These are phyloP conservation scores for Pristionchus japonicus DNA, from an alignment of 2,888 invertebrate species.

Conservation along the genomic window DNA sequence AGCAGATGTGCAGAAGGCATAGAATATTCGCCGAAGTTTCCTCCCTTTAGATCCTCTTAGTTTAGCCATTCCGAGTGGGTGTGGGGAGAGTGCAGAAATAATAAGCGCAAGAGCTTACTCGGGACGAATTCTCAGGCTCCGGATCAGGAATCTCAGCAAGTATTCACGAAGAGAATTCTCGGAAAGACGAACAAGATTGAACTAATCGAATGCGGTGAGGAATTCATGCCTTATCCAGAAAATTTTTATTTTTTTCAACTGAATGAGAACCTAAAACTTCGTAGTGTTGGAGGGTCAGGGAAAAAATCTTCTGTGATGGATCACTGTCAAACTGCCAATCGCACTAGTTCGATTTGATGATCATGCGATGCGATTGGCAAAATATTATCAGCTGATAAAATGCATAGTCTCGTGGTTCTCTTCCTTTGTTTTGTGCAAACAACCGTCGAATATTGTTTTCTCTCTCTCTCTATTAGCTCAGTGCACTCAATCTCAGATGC, in stretches of 20 bases:
- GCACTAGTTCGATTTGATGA: too few relatives aligned
- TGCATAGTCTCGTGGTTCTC: not conserved
- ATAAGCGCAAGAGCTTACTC: not conserved
- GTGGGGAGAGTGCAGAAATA: slow-evolving; percentile 16
- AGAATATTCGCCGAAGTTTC: too few relatives aligned
- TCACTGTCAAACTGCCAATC: too few relatives aligned
- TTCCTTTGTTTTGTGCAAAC: not conserved
- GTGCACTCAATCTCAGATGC: slow-evolving; percentile 24
- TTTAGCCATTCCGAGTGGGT: not conserved
- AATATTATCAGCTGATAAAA: not conserved
- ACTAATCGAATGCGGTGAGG: slow-evolving; percentile 40
- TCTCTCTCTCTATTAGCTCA: not conserved
- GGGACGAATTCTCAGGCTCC: not conserved
- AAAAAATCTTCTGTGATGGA: too few relatives aligned
- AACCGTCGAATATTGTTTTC: not conserved
- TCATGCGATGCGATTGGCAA: too few relatives aligned
- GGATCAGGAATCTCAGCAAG: slow-evolving; percentile 26
- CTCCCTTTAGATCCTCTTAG: not conserved
- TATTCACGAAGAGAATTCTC: not conserved
- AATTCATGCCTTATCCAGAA: too few relatives aligned
- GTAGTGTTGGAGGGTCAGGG: too few relatives aligned
- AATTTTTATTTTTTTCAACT: too few relatives aligned
- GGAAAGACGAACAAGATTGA: slow-evolving; percentile 38
- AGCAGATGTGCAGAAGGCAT: too few relatives aligned
- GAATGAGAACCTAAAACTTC: too few relatives aligned